Conservation (phyloP, 2,888 invertebrate genomes). For the Drosophila birchii region DNA sequence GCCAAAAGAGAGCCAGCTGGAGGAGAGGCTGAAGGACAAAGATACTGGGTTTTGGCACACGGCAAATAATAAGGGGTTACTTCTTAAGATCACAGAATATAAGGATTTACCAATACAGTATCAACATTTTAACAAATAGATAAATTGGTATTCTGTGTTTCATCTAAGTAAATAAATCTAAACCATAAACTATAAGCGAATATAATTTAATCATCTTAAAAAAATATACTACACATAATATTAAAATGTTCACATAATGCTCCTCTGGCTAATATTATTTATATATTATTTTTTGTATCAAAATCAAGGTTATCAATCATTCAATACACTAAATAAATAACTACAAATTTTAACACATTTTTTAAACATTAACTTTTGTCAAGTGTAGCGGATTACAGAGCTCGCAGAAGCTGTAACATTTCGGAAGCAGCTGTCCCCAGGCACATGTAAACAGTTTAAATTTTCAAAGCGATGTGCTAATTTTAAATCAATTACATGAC, state of each 20-base stretch:
- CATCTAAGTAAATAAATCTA: no score
- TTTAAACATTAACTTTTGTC: background rate
- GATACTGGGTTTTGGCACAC: background rate
- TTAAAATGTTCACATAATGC: no score
- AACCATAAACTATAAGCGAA: no score
- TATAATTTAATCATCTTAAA: no score
- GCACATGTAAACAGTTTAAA: slow-evolving; percentile 78
- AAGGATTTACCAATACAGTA: no score
- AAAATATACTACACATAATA: no score
- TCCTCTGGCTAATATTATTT: no score
- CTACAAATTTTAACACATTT: background rate
- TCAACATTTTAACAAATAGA: no score
- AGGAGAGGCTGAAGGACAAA: slow-evolving; percentile 2
- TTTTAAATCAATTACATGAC: slow-evolving; percentile 77
- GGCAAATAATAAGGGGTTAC: background rate
- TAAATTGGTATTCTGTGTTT: no score
- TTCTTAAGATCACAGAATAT: no score
- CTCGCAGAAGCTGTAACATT: slow-evolving; percentile 15
- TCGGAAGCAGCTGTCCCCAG: slow-evolving; percentile 60
- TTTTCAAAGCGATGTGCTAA: slow-evolving; percentile 76
- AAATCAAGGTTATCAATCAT: no score
- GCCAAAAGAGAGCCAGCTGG: slow-evolving; percentile 4
- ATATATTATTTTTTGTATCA: no score
- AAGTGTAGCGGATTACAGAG: slow-evolving; percentile 5
- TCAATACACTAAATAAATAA: background rate